Base-by-base conservation (phyloP, 2,113 vertebrate species). In the Phylloscopus trochilus region DNA sequence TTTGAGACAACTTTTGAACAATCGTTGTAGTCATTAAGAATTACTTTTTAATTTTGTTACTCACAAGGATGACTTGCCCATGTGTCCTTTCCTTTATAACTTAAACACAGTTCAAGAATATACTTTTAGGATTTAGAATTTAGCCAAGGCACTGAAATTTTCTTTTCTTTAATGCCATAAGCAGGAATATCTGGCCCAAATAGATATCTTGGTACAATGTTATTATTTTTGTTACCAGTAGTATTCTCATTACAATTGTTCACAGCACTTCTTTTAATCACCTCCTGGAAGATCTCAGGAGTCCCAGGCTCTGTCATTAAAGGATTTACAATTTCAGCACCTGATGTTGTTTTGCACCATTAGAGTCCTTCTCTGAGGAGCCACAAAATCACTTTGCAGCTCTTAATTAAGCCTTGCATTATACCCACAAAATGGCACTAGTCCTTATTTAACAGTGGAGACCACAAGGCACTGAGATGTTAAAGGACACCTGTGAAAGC, bases 271-370 rank as follows among this genome's bases (percentile, higher is more conserved):
- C 21, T 58, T 87, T 87, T 78, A 87, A 87, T 85, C 30, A 74
- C n/a, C 13, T 46, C 1, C 0, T 33, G 15, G 33, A 82, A 63
- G 15, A 82, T 72, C 66, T 75, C 88, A 27, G 33, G 66, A 79
- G 66, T 78, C 28, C 18, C 33, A 63, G 47, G 33, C 35, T 74
- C 26, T 79, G 64, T 55, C 66, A 33, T 82, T 63, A 85, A 85
- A 94, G 20, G 33, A 88, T 94, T 92, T 88, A 88, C 30, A 79
- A 30, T 64, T 87, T 79, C 58, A 88, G 75, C 62, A 92, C 52
- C 39, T 88, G 75, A 56, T 60, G 47, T 33, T 84, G 62, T 70
- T 93, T 88, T 79, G 39, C 44, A 72, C 14, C 15, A 39, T 85
- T 79, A 85, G 14, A 95, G 39, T 23, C 51, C 69, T 91, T 78